phyloP scores from a whole-genome alignment of 2,113 vertebrate species.

The Cephalopholis sonnerati region DNA sequence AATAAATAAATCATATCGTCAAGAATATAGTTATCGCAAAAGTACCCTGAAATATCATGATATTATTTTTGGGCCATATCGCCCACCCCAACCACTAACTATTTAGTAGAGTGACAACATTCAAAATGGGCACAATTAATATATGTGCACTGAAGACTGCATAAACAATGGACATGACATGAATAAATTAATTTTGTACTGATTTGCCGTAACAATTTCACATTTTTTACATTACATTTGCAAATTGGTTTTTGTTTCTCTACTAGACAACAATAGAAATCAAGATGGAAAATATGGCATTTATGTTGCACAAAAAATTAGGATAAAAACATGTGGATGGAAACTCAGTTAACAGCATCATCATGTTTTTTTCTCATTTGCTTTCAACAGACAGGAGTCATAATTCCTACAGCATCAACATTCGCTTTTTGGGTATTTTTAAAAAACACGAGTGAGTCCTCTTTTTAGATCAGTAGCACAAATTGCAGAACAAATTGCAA shows the following conservation, averaged over 20 bases:
- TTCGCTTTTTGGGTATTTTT: background rate
- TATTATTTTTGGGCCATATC: no score
- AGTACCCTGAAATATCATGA: no score
- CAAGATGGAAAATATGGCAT: no score
- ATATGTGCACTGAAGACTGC: background rate
- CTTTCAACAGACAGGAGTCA: background rate
- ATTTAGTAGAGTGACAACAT: no score
- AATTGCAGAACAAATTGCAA: conserved; percentile 22
- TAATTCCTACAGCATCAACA: background rate
- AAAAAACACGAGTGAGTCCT: background rate
- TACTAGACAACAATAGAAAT: background rate
- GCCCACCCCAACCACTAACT: no score
- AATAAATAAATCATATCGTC: no score
- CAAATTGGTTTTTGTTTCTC: background rate
- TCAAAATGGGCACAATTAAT: background rate
- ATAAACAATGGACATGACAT: background rate
- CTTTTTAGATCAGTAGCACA: background rate
- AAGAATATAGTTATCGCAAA: no score
- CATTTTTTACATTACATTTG: background rate
- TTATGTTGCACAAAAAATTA: no score
- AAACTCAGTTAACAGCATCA: background rate
- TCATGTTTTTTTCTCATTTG: background rate
- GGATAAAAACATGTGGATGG: background rate
- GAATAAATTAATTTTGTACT: background rate
- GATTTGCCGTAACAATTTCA: background rate